phyloP scores from a whole-genome alignment of 2,888 invertebrate species.

The Dicyrtomina minuta region DNA sequence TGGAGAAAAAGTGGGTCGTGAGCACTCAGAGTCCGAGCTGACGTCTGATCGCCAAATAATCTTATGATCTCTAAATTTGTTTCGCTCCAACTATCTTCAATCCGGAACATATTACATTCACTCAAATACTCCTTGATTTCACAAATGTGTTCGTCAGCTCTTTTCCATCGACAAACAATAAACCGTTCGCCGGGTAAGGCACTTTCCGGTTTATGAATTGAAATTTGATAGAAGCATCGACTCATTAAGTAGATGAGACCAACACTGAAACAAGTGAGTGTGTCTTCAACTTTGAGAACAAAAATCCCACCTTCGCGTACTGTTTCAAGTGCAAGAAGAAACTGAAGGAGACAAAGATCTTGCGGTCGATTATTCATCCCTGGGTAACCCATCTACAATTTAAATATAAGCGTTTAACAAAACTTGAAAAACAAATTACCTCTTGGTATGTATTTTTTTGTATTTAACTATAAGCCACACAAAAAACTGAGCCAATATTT shows the following conservation, averaged over 20 bases:
- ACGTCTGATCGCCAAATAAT: not conserved
- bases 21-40: too few species aligned
- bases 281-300: conserved; percentile 7
- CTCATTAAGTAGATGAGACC: conserved; percentile 5
- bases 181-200: conserved; percentile 6
- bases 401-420: too few species aligned
- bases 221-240: conserved; percentile 1
- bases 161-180: conserved; percentile 3
- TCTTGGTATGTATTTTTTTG: too few species aligned
- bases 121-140: not conserved
- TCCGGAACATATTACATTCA: not conserved
- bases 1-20: too few species aligned
- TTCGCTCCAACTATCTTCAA: not conserved
- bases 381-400: not conserved
- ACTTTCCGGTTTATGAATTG: conserved; percentile 11
- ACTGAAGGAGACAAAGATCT: not conserved
- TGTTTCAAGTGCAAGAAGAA: not conserved
- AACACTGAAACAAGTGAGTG: not conserved
- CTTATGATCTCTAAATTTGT: not conserved
- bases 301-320: conserved; percentile 9
- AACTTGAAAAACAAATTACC: too few species aligned
- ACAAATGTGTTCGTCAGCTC: not conserved
- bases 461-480: too few species aligned
- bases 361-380: not conserved
- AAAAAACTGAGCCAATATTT: too few species aligned